Evolutionary conservation across 2,113 vertebrate genomes (phyloP), one percentile per base, ranked within the genome.

Genomic region (Oncorhynchus masou): DNA sequence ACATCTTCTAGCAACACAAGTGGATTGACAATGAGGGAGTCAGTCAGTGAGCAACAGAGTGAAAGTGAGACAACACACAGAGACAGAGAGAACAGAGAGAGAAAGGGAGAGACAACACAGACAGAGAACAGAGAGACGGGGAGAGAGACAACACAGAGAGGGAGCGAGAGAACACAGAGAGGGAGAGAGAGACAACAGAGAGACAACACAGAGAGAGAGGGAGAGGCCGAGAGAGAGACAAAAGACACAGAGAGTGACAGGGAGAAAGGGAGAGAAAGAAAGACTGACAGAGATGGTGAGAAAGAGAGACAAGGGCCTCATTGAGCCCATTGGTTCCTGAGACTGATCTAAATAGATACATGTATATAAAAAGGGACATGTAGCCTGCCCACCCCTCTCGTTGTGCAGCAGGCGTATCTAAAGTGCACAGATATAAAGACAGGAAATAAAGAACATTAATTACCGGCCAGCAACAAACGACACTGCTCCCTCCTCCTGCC

Each of bases 371-470:
- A 68, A 68, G 29, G 29, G 39, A 68, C 66, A 68, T 68, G 3
- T 20, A 68, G 66, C 27, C 29, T 67, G 49, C 4, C 5, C 66
- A 29, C 15, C 9, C 9, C 66, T 25, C 13, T 67, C 20, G 8
- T 16, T 7, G n/a, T 62, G 13, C 27, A 29, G 29, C 66, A 39
- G 16, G 66, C 29, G 29, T 29, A 39, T 25, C 66, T 68, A 20
- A 68, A 68, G 66, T 68, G 66, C 66, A 68, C 66, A 68, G 66
- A 39, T 31, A 68, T 68, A 68, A 29, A 29, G 15, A 68, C 66
- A 68, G 66, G 15, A 68, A 27, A 68, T 62, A 8, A 62, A 62
- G n/a, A 22, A 22, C 19, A 24, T 57, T 20, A 62, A 62, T 62
- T 62, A 62, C 59, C 5, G n/a, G 19, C n/a, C 29, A 68, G 27